These are phyloP conservation scores for Hedychridium roseum DNA, from an alignment of 2,888 invertebrate species.

Conservation along the genomic window DNA sequence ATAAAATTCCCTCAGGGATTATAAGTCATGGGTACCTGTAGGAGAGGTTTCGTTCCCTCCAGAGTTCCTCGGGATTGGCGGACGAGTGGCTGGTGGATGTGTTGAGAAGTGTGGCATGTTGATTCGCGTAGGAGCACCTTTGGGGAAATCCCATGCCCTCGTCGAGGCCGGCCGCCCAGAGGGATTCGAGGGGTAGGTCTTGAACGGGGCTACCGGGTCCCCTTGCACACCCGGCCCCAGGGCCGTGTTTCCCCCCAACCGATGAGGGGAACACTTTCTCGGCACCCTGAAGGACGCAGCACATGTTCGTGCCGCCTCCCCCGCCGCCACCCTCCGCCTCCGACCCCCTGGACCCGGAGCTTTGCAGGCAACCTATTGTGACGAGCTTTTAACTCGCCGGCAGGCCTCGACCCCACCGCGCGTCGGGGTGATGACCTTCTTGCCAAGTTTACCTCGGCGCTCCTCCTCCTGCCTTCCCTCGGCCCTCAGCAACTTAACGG, in stretches of 20 bases:
- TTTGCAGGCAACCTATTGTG: conserved; percentile 61
- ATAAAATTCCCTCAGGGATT: conserved; percentile 1
- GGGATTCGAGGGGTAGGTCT: conserved; percentile 58
- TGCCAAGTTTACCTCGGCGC: too few relatives aligned
- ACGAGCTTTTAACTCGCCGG: conserved; percentile 46
- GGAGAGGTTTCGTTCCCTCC: conserved; percentile 48
- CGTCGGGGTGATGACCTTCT: conserved; percentile 42
- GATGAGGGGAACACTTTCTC: conserved; percentile 56
- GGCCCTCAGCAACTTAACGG: too few relatives aligned
- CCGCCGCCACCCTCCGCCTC: conserved; percentile 43
- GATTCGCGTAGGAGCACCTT: conserved; percentile 55
- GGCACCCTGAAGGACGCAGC: conserved; percentile 59
- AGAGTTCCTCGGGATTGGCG: conserved; percentile 47
- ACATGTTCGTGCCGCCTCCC: conserved; percentile 51
- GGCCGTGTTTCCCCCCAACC: conserved; percentile 45
- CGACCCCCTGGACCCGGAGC: conserved; percentile 52
- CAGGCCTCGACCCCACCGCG: conserved; percentile 44
- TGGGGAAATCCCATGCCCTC: conserved; percentile 60
- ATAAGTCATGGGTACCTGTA: conserved; percentile 39
- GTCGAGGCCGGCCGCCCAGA: conserved; percentile 62
- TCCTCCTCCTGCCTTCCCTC: too few relatives aligned
- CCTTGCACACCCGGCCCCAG: conserved; percentile 24
- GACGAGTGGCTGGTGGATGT: conserved; percentile 28
- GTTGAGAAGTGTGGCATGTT: conserved; percentile 36
- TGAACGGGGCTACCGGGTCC: conserved; percentile 36